These are phyloP conservation scores for Ephialtes manifestator DNA, from an alignment of 2,888 invertebrate genomes.

Conservation along the genomic window DNA sequence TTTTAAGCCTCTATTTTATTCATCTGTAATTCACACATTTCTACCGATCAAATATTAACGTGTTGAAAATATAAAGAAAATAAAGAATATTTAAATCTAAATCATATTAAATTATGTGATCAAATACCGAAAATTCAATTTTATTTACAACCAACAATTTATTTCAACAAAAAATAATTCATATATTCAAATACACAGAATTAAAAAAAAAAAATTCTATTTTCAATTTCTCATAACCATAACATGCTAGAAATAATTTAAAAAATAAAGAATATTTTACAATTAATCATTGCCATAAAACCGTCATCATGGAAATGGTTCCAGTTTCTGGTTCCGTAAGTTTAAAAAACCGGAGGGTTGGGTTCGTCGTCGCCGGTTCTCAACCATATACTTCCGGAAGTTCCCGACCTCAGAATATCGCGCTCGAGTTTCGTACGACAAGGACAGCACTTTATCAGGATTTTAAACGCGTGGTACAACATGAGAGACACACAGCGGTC, in stretches of 20 bases:
- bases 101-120: too few species aligned
- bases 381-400: slow-evolving; percentile 46
- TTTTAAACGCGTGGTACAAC: slow-evolving; percentile 36
- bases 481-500: slow-evolving; percentile 44
- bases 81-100: too few species aligned
- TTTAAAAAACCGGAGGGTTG: slow-evolving; percentile 22
- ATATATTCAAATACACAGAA: too few species aligned
- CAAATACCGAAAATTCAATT: too few species aligned
- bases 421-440: slow-evolving; percentile 22
- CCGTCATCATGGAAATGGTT: slow-evolving; percentile 52
- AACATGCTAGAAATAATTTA: background rate
- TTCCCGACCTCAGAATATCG: slow-evolving; percentile 26
- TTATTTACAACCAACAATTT: too few species aligned
- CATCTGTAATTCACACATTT: too few species aligned
- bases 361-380: slow-evolving; percentile 21
- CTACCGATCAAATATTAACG: too few species aligned
- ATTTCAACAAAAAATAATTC: too few species aligned
- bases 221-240: too few species aligned
- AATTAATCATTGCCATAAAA: slow-evolving; percentile 48
- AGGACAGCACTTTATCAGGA: slow-evolving; percentile 45
- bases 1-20: too few species aligned
- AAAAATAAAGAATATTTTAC: slow-evolving; percentile 7
- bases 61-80: too few species aligned
- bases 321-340: slow-evolving; percentile 42
- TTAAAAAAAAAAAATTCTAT: too few species aligned